phyloP scores from a whole-genome alignment of 2,113 vertebrate genomes.

The Elachura formosa region DNA sequence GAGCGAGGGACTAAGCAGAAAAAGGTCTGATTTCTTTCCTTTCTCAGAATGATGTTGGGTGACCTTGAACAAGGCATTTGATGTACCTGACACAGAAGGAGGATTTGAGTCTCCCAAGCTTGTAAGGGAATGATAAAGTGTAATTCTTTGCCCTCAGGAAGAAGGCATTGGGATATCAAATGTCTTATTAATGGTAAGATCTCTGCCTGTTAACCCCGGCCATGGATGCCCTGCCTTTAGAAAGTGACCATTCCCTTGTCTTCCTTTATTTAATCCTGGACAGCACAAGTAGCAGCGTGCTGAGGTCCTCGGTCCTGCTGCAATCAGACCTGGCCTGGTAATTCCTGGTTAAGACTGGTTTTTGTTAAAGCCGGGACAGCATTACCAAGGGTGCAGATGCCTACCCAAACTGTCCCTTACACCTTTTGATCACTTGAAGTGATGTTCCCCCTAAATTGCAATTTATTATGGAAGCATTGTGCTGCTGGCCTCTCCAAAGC shows the following conservation, averaged over 20 bases:
- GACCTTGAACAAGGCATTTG: not conserved
- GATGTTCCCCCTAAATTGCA: not conserved
- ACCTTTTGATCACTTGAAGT: not conserved
- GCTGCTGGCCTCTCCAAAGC: not conserved
- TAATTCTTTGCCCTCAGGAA: not conserved
- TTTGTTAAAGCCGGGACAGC: not conserved
- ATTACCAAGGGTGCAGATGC: not conserved
- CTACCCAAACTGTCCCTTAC: not conserved
- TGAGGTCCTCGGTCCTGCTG: not conserved
- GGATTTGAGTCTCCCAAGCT: not conserved
- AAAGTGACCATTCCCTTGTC: not conserved
- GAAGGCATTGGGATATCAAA: not conserved
- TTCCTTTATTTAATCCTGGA: not conserved
- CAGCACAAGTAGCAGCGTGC: not conserved
- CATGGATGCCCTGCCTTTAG: not conserved
- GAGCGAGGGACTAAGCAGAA: fast-evolving
- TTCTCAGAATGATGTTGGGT: not conserved
- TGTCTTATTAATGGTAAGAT: not conserved
- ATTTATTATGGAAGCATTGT: not conserved
- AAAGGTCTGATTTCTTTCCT: not conserved
- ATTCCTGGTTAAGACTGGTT: not conserved
- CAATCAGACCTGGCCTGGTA: not conserved
- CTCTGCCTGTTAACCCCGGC: not conserved
- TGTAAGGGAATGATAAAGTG: not conserved
- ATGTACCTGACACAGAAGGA: not conserved